Conservation (phyloP, 2,797 vertebrate genomes). For the Percopsis omiscomaycus region DNA sequence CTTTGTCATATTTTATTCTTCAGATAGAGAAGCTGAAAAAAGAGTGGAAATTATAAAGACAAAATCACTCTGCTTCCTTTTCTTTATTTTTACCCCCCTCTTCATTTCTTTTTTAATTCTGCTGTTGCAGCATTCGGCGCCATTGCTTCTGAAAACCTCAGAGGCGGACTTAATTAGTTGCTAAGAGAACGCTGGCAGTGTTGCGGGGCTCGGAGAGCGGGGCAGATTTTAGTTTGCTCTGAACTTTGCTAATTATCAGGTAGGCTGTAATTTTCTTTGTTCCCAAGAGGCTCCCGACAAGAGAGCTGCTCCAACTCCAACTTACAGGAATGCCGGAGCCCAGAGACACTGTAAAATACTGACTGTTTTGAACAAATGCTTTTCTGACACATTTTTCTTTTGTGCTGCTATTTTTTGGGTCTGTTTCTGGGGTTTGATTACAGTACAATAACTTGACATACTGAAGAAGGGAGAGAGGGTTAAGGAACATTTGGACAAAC, state of each 20-base stretch:
- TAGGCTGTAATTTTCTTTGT: constrained; percentile 81
- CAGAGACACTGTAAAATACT: constrained; percentile 63
- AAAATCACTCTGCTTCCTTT: constrained; percentile 58
- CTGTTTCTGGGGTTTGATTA: constrained; percentile 49
- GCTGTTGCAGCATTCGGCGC: constrained; percentile 80
- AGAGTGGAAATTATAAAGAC: constrained; percentile 30
- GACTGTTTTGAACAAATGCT: constrained; percentile 53
- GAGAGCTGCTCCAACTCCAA: constrained; percentile 64
- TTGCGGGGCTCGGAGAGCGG: constrained; percentile 67
- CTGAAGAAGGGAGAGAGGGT: constrained; percentile 32
- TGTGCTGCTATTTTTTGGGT: constrained; percentile 26
- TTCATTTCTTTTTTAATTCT: constrained; percentile 72
- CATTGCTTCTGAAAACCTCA: constrained; percentile 76
- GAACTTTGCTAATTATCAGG: constrained; percentile 87
- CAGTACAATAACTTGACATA: constrained; percentile 45
- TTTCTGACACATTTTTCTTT: constrained; percentile 51
- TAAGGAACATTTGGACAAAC: constrained; percentile 35
- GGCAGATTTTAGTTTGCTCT: constrained; percentile 78
- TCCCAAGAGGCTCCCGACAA: constrained; percentile 74
- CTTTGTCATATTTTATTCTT: constrained; percentile 78
- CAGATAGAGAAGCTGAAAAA: constrained; percentile 64
- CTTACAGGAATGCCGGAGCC: constrained; percentile 59
- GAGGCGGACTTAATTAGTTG: constrained; percentile 85
- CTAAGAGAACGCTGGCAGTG: constrained; percentile 81
- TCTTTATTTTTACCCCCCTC: constrained; percentile 54